Conservation (phyloP, 2,888 invertebrate genomes). For the Phyllotreta cruciferae region DNA sequence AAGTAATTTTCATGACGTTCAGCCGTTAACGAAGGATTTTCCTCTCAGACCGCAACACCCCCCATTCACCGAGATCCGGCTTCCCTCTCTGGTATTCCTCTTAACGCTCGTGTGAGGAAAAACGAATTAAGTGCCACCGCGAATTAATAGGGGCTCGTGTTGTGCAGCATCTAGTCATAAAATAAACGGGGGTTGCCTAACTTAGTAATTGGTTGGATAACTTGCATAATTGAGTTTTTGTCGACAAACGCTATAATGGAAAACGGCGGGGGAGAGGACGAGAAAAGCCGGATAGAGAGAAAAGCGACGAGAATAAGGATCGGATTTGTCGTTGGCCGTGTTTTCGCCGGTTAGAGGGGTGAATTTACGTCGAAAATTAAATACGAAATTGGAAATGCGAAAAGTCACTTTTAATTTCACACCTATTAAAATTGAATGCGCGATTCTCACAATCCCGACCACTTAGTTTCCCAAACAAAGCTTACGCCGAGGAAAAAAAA, state of each 20-base stretch:
- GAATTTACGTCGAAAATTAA: conserved; percentile 25
- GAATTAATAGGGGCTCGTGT: conserved; percentile 26
- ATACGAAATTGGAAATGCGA: conserved; percentile 16
- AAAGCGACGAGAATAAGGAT: conserved; percentile 12
- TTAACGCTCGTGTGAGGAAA: conserved; percentile 22
- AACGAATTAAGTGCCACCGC: conserved; percentile 28
- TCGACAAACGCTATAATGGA: conserved; percentile 41
- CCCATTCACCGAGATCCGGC: background rate
- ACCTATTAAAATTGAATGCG: too few relatives aligned
- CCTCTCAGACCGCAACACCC: background rate
- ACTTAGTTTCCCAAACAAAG: conserved; percentile 48
- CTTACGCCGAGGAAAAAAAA: conserved; percentile 15
- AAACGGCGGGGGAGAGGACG: conserved; percentile 27
- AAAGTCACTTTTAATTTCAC: background rate
- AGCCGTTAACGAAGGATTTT: too few relatives aligned
- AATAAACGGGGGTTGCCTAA: conserved; percentile 44
- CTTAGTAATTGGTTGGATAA: conserved; percentile 51
- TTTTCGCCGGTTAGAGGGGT: conserved; percentile 12
- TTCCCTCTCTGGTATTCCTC: conserved; percentile 21
- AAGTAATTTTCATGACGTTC: too few relatives aligned
- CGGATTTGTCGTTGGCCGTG: conserved; percentile 27
- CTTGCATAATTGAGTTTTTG: conserved; percentile 52
- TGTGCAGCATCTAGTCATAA: conserved; percentile 42
- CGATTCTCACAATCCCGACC: conserved; percentile 42
- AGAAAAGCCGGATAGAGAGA: background rate